Base-by-base conservation (phyloP, 2,888 invertebrate species). In the Eugnorisma glareosa region DNA sequence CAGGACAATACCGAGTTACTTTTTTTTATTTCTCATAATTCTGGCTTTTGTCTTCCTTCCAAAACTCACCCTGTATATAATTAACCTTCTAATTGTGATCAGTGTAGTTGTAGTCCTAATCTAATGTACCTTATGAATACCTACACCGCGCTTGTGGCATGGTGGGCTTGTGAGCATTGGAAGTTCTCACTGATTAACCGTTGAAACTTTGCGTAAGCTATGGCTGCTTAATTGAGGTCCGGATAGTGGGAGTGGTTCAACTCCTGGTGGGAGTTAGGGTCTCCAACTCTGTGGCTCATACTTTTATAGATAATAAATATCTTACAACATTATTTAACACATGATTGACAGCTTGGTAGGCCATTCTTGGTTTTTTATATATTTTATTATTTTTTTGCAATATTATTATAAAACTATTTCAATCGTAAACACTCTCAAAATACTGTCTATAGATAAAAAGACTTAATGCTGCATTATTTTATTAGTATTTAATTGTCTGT, bases 361-460 rank as follows among this genome's bases (percentile, higher is more conserved):
- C 67, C 57, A 83, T 80, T 66, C 24, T 64, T 70, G 54, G 54
- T 73, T 28, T 66, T 70, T 31, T 64, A 51, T 51, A 24, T 61
- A 57, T 51, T 6, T 64, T 63, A 63, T 13, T 13, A 68, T 54
- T 10, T 51, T 51, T 45, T 63, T 71, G 70, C 59, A 51, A 74
- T 63, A 61, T 68, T 48, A 57, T 45, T 68, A 57, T 37, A 73
- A 79, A 73, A 63, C 43, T 54, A 54, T 66, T 66, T 59, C 64
- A 78, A 54, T 68, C 67, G 63, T 66, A 69, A 64, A 73, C 48
- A 40, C 40, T 73, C 15, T 59, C 51, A 71, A 59, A 59, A 83
- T 82, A 80, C 64, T 31, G 5, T 61, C 28, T 66, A 73, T n/a
- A 73, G 48, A 80, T 54, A 67, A 73, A 84, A 84, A 73, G 83